phyloP scores from a whole-genome alignment of 1,140 invertebrate genomes.

The Apis cerana region DNA sequence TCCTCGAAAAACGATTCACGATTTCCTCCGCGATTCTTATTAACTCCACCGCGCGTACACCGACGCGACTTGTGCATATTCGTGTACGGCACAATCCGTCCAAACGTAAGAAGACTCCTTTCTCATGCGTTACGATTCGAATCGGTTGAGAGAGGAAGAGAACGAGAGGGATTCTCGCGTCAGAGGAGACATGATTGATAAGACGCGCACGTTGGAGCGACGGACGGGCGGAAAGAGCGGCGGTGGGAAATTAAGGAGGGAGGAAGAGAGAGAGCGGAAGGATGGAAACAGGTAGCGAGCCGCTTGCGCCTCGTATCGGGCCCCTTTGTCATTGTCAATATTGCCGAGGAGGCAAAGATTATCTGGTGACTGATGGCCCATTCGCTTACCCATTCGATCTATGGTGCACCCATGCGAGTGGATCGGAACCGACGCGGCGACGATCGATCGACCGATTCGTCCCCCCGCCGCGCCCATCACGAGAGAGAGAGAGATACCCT shows the following conservation, averaged over 20 bases:
- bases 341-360: conserved; percentile 67
- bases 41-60: too few relatives aligned
- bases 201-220: conserved; percentile 36
- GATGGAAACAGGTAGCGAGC: conserved; percentile 60
- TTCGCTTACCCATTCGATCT: conserved; percentile 65
- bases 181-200: conserved; percentile 51
- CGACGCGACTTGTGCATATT: too few relatives aligned
- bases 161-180: not conserved
- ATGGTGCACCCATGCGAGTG: conserved; percentile 56
- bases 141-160: not conserved
- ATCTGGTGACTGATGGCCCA: conserved; percentile 72
- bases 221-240: conserved; percentile 59
- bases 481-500: not conserved
- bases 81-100: not conserved
- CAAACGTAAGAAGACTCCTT: not conserved
- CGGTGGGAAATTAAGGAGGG: conserved; percentile 56
- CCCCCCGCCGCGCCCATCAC: not conserved
- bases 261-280: not conserved
- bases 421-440: conserved; percentile 51
- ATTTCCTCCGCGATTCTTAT: too few relatives aligned
- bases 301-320: conserved; percentile 52
- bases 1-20: too few relatives aligned
- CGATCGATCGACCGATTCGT: conserved; percentile 10
- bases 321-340: conserved; percentile 72
- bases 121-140: not conserved